These are phyloP conservation scores for Octomys mimax DNA, from an alignment of 2,797 vertebrate species.

Conservation along the genomic window DNA sequence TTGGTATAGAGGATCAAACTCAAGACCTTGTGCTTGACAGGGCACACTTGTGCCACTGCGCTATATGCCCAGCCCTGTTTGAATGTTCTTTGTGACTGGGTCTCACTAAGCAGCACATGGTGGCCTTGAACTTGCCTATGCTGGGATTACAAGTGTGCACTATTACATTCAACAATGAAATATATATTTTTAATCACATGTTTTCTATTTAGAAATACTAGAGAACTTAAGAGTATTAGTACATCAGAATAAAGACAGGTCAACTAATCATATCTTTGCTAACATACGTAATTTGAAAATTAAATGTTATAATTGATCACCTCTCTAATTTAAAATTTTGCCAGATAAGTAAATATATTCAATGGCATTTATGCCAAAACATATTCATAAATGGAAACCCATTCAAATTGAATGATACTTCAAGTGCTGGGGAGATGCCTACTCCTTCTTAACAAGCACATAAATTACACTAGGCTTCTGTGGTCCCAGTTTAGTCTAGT, in stretches of 20 bases:
- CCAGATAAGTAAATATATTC: constrained; percentile 40
- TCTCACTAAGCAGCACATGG: neutral
- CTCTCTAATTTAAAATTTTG: constrained; percentile 10
- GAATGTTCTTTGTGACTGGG: neutral
- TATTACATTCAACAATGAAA: neutral
- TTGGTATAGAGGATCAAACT: too few species aligned
- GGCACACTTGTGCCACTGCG: too few species aligned
- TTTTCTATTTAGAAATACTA: constrained; percentile 26
- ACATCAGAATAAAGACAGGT: constrained; percentile 28
- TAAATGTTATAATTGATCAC: neutral
- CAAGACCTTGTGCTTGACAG: too few species aligned
- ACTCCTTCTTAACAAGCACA: neutral
- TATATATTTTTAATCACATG: neutral
- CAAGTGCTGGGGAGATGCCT: neutral
- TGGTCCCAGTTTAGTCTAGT: neutral
- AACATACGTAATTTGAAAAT: constrained; percentile 55
- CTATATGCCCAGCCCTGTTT: too few species aligned
- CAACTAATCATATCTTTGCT: neutral
- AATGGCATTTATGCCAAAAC: neutral
- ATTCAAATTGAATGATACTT: neutral
- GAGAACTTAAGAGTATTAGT: neutral
- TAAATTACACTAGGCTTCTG: neutral
- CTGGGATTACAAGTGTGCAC: neutral
- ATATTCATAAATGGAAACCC: constrained; percentile 32
- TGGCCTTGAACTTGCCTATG: neutral